phyloP scores from a whole-genome alignment of 2,888 invertebrate species.

The Dolomedes plantarius region DNA sequence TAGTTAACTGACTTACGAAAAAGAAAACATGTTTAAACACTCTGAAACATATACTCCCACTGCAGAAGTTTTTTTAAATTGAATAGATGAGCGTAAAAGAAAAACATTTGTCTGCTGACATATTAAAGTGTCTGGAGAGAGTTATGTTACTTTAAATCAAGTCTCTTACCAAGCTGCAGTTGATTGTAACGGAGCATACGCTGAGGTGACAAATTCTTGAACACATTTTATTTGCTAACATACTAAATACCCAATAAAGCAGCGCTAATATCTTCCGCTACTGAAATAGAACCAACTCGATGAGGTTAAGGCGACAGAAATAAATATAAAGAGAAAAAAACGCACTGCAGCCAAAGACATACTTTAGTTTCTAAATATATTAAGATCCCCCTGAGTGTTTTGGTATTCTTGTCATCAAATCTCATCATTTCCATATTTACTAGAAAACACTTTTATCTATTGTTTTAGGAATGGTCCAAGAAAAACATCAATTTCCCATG shows the following conservation, averaged over 20 bases:
- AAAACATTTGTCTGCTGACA: neutral
- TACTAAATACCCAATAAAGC: neutral
- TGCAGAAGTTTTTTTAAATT: no score
- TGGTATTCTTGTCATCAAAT: neutral
- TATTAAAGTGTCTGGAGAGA: neutral
- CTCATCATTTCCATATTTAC: no score
- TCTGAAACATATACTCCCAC: no score
- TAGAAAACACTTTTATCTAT: no score
- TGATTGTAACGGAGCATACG: neutral
- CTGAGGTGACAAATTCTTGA: neutral
- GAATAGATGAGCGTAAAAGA: no score
- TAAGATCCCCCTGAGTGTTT: neutral
- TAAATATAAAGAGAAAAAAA: neutral
- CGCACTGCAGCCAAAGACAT: neutral
- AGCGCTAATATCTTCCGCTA: constrained; percentile 7
- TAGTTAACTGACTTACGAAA: no score
- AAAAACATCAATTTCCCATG: no score
- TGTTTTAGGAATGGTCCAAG: no score
- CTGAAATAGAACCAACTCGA: constrained; percentile 7
- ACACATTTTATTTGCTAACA: neutral
- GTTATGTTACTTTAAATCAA: neutral
- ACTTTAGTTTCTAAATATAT: neutral
- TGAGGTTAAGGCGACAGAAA: neutral
- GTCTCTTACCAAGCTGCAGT: neutral
- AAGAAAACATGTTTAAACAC: no score